Conservation (phyloP, 1,140 invertebrate species). For the Potamilus streckersoni region DNA sequence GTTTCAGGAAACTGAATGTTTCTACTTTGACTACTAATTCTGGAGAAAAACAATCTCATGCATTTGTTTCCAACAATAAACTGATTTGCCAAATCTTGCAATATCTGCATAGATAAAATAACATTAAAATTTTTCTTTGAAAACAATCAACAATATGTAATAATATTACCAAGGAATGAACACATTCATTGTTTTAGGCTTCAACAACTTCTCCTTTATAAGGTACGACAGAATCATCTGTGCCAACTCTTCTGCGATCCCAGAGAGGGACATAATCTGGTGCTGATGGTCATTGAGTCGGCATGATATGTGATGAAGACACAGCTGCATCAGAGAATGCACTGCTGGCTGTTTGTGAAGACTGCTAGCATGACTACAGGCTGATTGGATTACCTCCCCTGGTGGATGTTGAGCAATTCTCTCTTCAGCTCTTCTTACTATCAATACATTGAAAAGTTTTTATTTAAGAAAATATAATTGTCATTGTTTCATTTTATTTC, state of each 20-base stretch:
- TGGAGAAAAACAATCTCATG: too few relatives aligned
- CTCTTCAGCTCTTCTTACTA: conserved; percentile 48
- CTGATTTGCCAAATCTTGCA: too few relatives aligned
- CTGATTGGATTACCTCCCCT: background rate
- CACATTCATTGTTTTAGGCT: conserved; percentile 50
- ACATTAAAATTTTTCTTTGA: too few relatives aligned
- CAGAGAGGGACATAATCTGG: conserved; percentile 44
- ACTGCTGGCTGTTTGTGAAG: conserved; percentile 25
- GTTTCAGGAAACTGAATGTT: too few relatives aligned
- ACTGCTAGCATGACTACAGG: background rate
- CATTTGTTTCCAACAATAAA: too few relatives aligned
- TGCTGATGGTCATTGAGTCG: conserved; percentile 48
- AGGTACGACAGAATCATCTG: conserved; percentile 50
- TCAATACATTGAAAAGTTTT: too few relatives aligned
- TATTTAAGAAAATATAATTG: too few relatives aligned
- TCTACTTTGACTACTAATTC: too few relatives aligned
- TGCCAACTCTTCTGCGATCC: conserved; percentile 53
- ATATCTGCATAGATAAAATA: too few relatives aligned
- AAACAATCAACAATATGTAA: background rate
- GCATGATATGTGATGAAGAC: conserved; percentile 43
- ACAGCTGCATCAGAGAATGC: conserved; percentile 32
- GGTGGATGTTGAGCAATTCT: conserved; percentile 31
- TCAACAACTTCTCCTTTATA: conserved; percentile 53
- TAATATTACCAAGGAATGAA: conserved; percentile 60
- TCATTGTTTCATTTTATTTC: too few relatives aligned